Evolutionary conservation across 2,797 vertebrate genomes (phyloP).

Genomic region (Danio jaintianensis): DNA sequence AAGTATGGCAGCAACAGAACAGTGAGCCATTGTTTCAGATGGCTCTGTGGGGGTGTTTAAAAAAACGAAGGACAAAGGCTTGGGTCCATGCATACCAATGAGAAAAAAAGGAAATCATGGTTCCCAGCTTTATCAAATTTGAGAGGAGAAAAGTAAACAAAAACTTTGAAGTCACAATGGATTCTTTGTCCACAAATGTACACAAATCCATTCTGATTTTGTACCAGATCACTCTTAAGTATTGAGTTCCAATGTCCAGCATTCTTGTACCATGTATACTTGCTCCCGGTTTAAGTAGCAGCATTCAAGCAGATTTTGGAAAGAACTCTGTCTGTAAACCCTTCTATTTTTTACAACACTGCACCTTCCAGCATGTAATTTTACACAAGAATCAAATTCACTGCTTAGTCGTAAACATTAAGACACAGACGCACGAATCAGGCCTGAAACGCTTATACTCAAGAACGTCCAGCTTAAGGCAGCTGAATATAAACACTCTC

Average conservation of each 20-base stretch:
- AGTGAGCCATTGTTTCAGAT: slow-evolving; percentile 37
- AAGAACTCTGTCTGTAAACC: not conserved
- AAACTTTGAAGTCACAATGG: slow-evolving; percentile 29
- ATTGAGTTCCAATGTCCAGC: not conserved
- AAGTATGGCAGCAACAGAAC: slow-evolving; percentile 26
- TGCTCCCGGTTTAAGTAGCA: not conserved
- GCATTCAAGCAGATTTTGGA: not conserved
- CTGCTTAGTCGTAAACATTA: slow-evolving; percentile 35
- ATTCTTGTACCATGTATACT: slow-evolving; percentile 11
- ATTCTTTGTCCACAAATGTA: slow-evolving; percentile 35
- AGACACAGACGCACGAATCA: slow-evolving; percentile 21
- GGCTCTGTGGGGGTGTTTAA: slow-evolving; percentile 24
- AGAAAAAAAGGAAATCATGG: slow-evolving; percentile 26
- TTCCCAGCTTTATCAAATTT: slow-evolving; percentile 24
- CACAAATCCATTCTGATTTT: slow-evolving; percentile 16
- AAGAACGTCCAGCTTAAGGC: slow-evolving; percentile 28
- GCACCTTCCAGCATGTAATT: slow-evolving; percentile 24
- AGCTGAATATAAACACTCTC: slow-evolving; percentile 33
- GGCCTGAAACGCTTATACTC: slow-evolving; percentile 13
- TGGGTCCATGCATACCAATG: not conserved
- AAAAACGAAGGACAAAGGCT: not conserved
- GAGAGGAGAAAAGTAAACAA: slow-evolving; percentile 36
- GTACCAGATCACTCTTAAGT: slow-evolving; percentile 6
- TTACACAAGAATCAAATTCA: slow-evolving; percentile 37
- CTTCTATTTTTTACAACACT: slow-evolving; percentile 41